Percentiles rank a stretch among this genome's conserved stretches.
Evolutionary conservation across 2,888 invertebrate species (phyloP).

Genomic region (Galeopsomyia nigrocyanea): DNA sequence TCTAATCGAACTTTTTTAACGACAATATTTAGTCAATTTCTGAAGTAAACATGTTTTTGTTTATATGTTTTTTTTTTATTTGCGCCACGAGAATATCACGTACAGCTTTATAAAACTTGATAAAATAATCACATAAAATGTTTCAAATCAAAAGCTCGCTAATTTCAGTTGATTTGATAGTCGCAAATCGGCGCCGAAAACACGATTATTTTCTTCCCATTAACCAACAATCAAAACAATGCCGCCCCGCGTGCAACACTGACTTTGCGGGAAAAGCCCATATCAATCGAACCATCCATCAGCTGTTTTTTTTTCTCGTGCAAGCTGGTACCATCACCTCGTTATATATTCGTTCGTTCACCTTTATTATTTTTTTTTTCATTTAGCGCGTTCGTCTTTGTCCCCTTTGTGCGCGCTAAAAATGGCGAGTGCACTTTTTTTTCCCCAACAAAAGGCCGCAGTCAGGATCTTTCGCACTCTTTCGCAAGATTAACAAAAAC

Average conservation of each 20-base stretch:
- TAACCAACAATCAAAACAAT: background rate
- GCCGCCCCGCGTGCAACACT: constrained; percentile 2
- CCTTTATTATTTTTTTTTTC: constrained; percentile 21
- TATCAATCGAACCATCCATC: constrained; percentile 7
- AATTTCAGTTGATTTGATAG: too few species aligned
- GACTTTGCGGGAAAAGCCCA: constrained; percentile 34
- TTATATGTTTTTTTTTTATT: too few species aligned
- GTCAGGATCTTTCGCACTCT: background rate
- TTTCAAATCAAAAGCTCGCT: too few species aligned
- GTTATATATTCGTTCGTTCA: constrained; percentile 35
- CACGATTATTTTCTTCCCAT: background rate
- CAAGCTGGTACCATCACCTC: constrained; percentile 1
- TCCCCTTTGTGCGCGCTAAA: constrained; percentile 43
- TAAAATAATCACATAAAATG: too few species aligned
- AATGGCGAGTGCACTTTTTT: constrained; percentile 26
- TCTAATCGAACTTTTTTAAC: too few species aligned
- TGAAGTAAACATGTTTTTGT: too few species aligned
- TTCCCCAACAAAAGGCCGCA: constrained; percentile 27
- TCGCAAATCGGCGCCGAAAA: too few species aligned
- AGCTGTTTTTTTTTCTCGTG: too few species aligned
- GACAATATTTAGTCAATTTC: too few species aligned
- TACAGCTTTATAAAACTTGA: too few species aligned
- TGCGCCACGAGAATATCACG: too few species aligned
- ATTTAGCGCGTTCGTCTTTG: constrained; percentile 14
- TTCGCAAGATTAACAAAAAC: background rate